These are phyloP conservation scores for Hippocampus barbouri DNA, from an alignment of 2,113 vertebrate species.

Conservation along the genomic window DNA sequence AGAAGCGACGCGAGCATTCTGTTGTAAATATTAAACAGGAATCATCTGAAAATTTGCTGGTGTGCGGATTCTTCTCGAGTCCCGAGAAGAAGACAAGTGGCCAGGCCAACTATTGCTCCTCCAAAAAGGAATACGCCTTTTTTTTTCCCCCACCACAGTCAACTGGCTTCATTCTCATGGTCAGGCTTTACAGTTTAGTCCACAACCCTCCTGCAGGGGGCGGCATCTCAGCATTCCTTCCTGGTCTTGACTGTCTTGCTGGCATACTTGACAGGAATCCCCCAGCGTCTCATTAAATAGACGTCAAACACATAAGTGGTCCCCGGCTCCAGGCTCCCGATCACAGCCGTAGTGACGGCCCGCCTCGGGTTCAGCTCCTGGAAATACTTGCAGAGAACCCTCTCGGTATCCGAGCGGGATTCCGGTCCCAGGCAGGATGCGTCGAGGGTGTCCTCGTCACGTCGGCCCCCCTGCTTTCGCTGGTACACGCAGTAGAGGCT, in stretches of 20 bases:
- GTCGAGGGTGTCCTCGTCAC: conserved; percentile 21
- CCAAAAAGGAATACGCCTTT: conserved; percentile 53
- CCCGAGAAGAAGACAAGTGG: conserved; percentile 15
- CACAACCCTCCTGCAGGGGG: conserved; percentile 51
- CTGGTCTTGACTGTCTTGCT: conserved; percentile 85
- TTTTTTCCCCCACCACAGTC: conserved; percentile 25
- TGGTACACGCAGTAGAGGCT: conserved; percentile 86
- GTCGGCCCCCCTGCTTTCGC: conserved; percentile 56
- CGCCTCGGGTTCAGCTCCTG: conserved; percentile 78
- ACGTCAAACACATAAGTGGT: conserved; percentile 83
- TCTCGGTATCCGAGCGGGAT: conserved; percentile 76
- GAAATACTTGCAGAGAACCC: conserved; percentile 87
- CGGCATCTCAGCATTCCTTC: conserved; percentile 78
- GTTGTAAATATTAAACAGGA: conserved; percentile 45
- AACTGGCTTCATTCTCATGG: conserved; percentile 55
- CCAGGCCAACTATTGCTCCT: conserved; percentile 34
- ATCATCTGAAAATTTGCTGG: conserved; percentile 64
- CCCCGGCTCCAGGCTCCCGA: conserved; percentile 77
- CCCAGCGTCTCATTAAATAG: conserved; percentile 85
- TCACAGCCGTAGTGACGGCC: conserved; percentile 83
- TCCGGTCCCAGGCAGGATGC: conserved; percentile 81
- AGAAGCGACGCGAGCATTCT: conserved; percentile 47
- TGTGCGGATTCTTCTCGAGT: conserved; percentile 54
- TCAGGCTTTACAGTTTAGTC: conserved; percentile 56
- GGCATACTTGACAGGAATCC: conserved; percentile 81